phyloP scores from a whole-genome alignment of 2,113 vertebrate genomes.

The Irena cyanogastra region DNA sequence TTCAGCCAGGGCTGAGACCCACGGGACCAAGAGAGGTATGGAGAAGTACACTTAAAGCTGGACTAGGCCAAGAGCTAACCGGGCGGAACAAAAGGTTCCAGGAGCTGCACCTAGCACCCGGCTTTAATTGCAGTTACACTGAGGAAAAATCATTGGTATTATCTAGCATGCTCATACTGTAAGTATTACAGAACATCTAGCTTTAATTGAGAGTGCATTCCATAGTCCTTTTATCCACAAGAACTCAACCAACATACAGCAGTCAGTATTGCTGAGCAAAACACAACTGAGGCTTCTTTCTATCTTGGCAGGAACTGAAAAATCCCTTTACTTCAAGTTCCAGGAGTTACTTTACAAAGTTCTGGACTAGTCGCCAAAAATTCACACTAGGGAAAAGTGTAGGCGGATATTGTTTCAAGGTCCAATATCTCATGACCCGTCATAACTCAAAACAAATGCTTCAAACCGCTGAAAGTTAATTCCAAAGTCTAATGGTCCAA shows the following conservation, averaged over 20 bases:
- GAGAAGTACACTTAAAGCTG: too few species aligned
- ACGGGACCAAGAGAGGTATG: too few species aligned
- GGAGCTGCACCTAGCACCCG: too few species aligned
- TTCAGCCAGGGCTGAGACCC: too few species aligned
- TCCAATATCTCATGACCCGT: conserved; percentile 60
- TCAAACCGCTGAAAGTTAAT: conserved; percentile 56
- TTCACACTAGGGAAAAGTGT: conserved; percentile 48
- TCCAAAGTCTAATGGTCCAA: conserved; percentile 15
- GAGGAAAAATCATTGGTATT: not conserved
- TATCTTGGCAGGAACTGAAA: conserved; percentile 47
- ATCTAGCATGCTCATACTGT: not conserved
- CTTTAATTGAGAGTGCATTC: not conserved
- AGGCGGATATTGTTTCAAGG: conserved; percentile 57
- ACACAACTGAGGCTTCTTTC: conserved; percentile 43
- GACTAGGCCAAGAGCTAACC: too few species aligned
- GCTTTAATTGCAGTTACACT: not conserved
- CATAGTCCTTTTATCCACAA: not conserved
- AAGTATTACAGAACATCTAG: not conserved
- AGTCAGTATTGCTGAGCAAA: not conserved
- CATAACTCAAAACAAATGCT: conserved; percentile 67
- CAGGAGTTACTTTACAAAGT: conserved; percentile 51
- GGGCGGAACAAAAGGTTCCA: too few species aligned
- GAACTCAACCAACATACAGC: not conserved
- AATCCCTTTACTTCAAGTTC: conserved; percentile 50
- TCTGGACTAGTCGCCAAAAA: conserved; percentile 45